Conservation (phyloP, 1,140 invertebrate species). For the Microplitis demolitor region DNA sequence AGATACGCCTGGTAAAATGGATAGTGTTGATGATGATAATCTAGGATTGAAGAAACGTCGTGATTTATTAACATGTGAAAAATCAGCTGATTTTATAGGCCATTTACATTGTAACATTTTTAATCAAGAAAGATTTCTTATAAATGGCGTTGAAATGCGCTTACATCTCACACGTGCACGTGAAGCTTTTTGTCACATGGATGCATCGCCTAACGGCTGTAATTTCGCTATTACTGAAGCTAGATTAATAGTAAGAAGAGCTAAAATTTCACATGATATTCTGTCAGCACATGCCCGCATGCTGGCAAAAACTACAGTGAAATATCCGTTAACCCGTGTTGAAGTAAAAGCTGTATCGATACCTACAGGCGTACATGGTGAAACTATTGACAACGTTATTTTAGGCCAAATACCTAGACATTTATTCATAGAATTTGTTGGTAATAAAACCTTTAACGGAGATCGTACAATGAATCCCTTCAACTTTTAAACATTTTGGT, state of each 20-base stretch:
- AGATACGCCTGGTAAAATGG: neutral
- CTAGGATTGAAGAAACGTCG: neutral
- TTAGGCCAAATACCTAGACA: slow-evolving; percentile 23
- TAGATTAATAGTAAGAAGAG: slow-evolving; percentile 38
- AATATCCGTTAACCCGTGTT: slow-evolving; percentile 50
- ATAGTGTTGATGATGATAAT: neutral
- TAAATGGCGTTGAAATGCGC: slow-evolving; percentile 52
- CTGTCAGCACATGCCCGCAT: slow-evolving; percentile 47
- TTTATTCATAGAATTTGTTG: slow-evolving; percentile 28
- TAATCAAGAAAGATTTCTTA: slow-evolving; percentile 52
- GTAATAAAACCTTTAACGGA: slow-evolving; percentile 27
- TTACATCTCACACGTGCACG: slow-evolving; percentile 46
- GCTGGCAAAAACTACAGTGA: slow-evolving; percentile 44
- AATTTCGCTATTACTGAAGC: neutral
- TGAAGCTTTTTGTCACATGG: slow-evolving; percentile 49
- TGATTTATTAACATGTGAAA: neutral
- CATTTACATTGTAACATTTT: slow-evolving; percentile 37
- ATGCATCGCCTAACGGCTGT: neutral
- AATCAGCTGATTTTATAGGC: slow-evolving; percentile 14
- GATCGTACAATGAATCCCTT: slow-evolving; percentile 16
- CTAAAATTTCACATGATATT: slow-evolving; percentile 43
- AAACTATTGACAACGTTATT: slow-evolving; percentile 42
- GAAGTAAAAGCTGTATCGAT: slow-evolving; percentile 50
- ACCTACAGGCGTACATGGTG: slow-evolving; percentile 41
- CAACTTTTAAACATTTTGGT: slow-evolving; percentile 26